Conservation (phyloP, 1,140 invertebrate species). For the Drosophila grimshawi region DNA sequence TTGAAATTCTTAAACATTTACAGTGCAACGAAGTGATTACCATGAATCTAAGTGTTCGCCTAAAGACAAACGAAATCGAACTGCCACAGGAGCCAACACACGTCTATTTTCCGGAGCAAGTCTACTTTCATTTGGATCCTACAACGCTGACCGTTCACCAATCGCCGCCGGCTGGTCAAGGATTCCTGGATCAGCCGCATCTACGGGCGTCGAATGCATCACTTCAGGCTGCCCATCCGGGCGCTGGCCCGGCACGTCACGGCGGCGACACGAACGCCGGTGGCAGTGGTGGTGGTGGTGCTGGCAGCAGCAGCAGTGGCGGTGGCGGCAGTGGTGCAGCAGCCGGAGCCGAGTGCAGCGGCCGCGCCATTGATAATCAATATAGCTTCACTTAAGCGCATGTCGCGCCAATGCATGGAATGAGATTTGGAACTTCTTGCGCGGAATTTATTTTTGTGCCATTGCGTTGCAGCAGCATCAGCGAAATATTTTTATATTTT, state of each 20-base stretch:
- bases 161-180: conserved; percentile 56
- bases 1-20: conserved; percentile 9
- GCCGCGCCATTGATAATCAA: conserved; percentile 88
- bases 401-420: conserved; percentile 29
- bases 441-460: conserved; percentile 77
- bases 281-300: conserved; percentile 39
- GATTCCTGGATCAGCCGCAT: conserved; percentile 69
- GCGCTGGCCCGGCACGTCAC: conserved; percentile 29
- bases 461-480: conserved; percentile 54
- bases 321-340: conserved; percentile 74
- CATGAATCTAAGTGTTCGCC: conserved; percentile 85
- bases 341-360: conserved; percentile 56
- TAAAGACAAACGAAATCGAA: conserved; percentile 85
- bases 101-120: conserved; percentile 79
- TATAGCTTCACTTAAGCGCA: conserved; percentile 87
- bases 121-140: conserved; percentile 75
- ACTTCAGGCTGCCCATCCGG: conserved; percentile 64
- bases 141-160: conserved; percentile 62
- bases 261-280: conserved; percentile 18
- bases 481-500: conserved; percentile 38
- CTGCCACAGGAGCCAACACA: conserved; percentile 82
- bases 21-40: conserved; percentile 84
- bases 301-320: conserved; percentile 33
- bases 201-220: conserved; percentile 76
- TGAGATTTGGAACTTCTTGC: conserved; percentile 43